Conservation (phyloP, 2,888 invertebrate genomes). For the Spodoptera littoralis region DNA sequence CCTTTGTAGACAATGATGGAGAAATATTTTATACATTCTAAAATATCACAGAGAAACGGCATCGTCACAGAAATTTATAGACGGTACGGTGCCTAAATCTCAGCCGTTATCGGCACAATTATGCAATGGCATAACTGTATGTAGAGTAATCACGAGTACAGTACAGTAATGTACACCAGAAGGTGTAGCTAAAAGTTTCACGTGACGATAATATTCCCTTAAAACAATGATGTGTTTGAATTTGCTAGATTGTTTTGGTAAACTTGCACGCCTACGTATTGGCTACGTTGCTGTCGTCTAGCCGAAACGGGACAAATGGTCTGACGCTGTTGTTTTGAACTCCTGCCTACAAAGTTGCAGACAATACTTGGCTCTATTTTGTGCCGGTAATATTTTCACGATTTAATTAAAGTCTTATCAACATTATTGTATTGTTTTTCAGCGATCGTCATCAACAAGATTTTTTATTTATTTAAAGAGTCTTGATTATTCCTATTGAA, state of each 20-base stretch:
- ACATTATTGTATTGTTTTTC: no score
- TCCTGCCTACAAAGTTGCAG: constrained; percentile 22
- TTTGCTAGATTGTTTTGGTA: constrained; percentile 57
- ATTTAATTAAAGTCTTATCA: no score
- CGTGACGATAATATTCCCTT: constrained; percentile 63
- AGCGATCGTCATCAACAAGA: no score
- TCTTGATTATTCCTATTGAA: no score
- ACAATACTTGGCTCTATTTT: constrained; percentile 29
- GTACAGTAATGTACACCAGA: no score
- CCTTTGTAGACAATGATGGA: background rate
- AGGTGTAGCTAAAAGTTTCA: constrained; percentile 49
- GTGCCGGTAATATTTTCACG: background rate
- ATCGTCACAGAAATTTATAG: constrained; percentile 13
- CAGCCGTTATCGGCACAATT: constrained; percentile 43
- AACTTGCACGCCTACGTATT: constrained; percentile 49
- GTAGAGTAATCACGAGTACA: constrained; percentile 43
- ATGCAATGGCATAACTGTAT: constrained; percentile 49
- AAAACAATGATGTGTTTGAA: constrained; percentile 67
- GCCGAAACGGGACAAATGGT: constrained; percentile 57
- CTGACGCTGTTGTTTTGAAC: constrained; percentile 40
- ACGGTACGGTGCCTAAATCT: constrained; percentile 40
- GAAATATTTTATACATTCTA: background rate
- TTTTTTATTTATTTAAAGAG: no score
- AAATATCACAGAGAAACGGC: background rate
- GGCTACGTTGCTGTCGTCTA: constrained; percentile 36